These are phyloP conservation scores for Dasysyrphus albostriatus DNA, from an alignment of 2,888 invertebrate species.

Conservation along the genomic window DNA sequence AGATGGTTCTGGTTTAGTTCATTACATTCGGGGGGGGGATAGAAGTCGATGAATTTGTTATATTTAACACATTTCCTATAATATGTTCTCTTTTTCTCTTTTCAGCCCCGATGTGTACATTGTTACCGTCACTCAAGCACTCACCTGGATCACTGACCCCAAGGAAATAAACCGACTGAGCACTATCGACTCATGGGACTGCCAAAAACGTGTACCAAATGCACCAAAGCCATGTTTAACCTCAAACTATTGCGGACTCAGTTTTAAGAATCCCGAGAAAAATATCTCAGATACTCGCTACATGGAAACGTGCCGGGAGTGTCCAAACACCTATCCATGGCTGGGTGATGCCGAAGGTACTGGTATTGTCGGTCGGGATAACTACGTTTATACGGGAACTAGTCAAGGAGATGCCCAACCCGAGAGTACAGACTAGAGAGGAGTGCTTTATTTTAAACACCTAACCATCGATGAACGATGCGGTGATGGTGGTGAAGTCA, in stretches of 20 bases:
- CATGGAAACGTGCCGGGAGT: slow-evolving; percentile 94
- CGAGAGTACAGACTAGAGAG: slow-evolving; percentile 60
- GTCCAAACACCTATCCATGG: slow-evolving; percentile 95
- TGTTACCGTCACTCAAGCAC: slow-evolving; percentile 93
- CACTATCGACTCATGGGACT: slow-evolving; percentile 93
- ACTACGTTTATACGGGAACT: slow-evolving; percentile 85
- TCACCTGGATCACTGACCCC: slow-evolving; percentile 96
- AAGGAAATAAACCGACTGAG: slow-evolving; percentile 88
- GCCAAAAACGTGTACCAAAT: slow-evolving; percentile 89
- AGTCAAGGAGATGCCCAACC: slow-evolving; percentile 73
- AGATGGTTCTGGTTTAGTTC: slow-evolving; percentile 51
- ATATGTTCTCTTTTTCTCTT: slow-evolving; percentile 75
- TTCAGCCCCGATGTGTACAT: slow-evolving; percentile 93
- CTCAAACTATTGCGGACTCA: slow-evolving; percentile 92
- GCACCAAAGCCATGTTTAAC: slow-evolving; percentile 91
- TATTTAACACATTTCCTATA: slow-evolving; percentile 60
- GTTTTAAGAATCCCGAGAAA: slow-evolving; percentile 90
- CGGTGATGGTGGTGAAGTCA: slow-evolving; percentile 37
- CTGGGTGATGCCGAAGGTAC: slow-evolving; percentile 93
- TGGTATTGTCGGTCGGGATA: slow-evolving; percentile 91
- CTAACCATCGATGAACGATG: slow-evolving; percentile 25
- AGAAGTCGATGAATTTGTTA: slow-evolving; percentile 49
- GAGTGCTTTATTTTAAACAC: slow-evolving; percentile 22
- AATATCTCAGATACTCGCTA: slow-evolving; percentile 93
- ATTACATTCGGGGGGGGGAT: not conserved